Percentiles rank a stretch among this genome's conserved stretches.
Conservation (phyloP, 2,113 vertebrate species). For the Oxyruncus cristatus region DNA sequence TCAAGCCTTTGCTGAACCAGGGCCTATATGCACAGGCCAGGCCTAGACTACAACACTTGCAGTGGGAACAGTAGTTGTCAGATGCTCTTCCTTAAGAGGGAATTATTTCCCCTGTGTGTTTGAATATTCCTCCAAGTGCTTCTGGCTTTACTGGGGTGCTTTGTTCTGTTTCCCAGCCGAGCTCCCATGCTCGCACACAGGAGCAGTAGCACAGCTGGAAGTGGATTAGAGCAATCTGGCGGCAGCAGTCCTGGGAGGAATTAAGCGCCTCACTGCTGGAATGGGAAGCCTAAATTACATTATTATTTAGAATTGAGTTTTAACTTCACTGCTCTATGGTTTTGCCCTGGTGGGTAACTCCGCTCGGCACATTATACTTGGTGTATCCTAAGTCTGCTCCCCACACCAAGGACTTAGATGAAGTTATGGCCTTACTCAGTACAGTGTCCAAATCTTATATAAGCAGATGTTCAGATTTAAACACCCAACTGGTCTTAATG, state of each 20-base stretch:
- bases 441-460: not conserved
- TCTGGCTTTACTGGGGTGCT: slow-evolving; percentile 49
- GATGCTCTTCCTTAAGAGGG: not conserved
- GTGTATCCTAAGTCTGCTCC: not conserved
- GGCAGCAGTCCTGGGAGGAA: slow-evolving; percentile 48
- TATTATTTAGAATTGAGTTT: slow-evolving; percentile 44
- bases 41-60: not conserved
- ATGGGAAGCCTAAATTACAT: slow-evolving; percentile 38
- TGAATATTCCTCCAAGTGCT: slow-evolving; percentile 63
- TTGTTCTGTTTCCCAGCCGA: slow-evolving; percentile 57
- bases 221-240: slow-evolving; percentile 57
- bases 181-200: slow-evolving; percentile 24
- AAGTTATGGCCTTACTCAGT: not conserved
- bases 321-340: slow-evolving; percentile 16
- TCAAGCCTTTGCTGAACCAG: not conserved
- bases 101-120: slow-evolving; percentile 56
- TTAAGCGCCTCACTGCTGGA: slow-evolving; percentile 30
- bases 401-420: not conserved
- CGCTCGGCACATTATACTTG: not conserved
- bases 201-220: slow-evolving; percentile 60
- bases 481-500: not conserved
- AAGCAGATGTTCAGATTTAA: not conserved
- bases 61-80: slow-evolving; percentile 29
- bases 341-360: not conserved
- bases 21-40: not conserved